Evolutionary conservation across 2,797 vertebrate genomes (phyloP).

Genomic region (Gymnothorax javanicus): DNA sequence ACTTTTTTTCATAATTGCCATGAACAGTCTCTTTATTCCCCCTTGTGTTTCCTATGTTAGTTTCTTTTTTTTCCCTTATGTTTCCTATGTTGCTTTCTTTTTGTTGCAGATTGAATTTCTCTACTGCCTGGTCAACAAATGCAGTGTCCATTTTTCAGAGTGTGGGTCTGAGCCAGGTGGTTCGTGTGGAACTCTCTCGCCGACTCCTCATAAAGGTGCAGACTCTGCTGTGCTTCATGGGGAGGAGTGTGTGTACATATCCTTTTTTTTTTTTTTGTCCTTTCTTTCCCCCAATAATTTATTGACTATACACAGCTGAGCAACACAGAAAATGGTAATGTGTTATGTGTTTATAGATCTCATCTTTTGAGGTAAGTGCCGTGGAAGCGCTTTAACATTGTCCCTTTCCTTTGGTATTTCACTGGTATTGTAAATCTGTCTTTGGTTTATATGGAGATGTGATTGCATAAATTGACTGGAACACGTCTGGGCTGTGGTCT

Average conservation of each 20-base stretch:
- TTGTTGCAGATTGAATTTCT: constrained; percentile 82
- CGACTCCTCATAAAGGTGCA: constrained; percentile 83
- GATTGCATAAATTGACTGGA: background rate
- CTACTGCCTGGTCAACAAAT: constrained; percentile 86
- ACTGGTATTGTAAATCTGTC: background rate
- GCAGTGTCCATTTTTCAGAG: constrained; percentile 85
- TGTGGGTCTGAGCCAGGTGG: constrained; percentile 72
- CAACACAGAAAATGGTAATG: background rate
- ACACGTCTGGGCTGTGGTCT: background rate
- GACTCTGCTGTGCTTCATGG: background rate
- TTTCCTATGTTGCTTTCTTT: background rate
- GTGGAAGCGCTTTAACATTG: background rate
- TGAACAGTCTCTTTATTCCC: background rate
- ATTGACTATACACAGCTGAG: background rate
- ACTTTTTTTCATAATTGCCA: background rate
- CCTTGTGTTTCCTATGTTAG: background rate
- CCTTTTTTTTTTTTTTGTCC: background rate
- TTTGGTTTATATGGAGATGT: background rate
- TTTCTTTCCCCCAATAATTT: background rate
- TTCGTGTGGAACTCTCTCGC: constrained; percentile 80
- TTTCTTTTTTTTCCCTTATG: too few relatives aligned
- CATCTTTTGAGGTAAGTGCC: background rate
- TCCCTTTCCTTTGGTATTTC: background rate
- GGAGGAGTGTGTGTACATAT: background rate
- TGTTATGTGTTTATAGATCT: background rate